phyloP scores from a whole-genome alignment of 2,797 vertebrate genomes.

The Brachymystax lenok region DNA sequence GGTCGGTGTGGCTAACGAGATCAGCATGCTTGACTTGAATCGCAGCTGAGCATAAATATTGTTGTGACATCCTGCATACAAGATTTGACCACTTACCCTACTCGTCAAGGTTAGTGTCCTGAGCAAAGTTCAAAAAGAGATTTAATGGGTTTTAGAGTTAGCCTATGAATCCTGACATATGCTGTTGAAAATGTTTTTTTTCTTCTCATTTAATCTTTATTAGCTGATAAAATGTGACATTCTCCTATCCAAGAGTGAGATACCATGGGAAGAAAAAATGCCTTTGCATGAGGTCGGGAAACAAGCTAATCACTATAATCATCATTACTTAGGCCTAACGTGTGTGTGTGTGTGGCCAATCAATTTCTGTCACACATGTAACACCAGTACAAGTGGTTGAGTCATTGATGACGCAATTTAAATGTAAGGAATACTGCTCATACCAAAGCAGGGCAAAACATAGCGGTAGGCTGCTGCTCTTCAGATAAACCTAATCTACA shows the following conservation, averaged over 20 bases:
- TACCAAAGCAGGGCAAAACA: neutral
- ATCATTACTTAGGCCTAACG: neutral
- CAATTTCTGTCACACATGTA: neutral
- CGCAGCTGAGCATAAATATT: slow-evolving; percentile 57
- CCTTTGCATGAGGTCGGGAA: neutral
- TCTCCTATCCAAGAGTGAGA: neutral
- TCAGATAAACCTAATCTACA: neutral
- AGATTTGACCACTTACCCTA: slow-evolving; percentile 47
- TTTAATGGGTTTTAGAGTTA: slow-evolving; percentile 6
- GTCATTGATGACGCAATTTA: neutral
- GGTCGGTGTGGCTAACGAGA: slow-evolving; percentile 53
- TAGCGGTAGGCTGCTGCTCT: neutral
- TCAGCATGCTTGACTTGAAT: slow-evolving; percentile 57
- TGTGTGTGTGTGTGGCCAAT: neutral
- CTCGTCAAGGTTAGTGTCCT: slow-evolving; percentile 14
- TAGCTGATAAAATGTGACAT: neutral
- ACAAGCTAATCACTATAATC: neutral
- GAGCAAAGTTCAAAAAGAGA: neutral
- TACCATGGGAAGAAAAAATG: neutral
- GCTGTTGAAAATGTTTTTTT: neutral
- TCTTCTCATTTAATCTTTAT: no score
- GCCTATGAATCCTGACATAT: neutral
- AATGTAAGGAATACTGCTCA: neutral
- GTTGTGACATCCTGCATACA: slow-evolving; percentile 53
- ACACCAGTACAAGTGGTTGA: no score